Conservation (phyloP, 2,888 invertebrate genomes). For the Augochlorella aurata region DNA sequence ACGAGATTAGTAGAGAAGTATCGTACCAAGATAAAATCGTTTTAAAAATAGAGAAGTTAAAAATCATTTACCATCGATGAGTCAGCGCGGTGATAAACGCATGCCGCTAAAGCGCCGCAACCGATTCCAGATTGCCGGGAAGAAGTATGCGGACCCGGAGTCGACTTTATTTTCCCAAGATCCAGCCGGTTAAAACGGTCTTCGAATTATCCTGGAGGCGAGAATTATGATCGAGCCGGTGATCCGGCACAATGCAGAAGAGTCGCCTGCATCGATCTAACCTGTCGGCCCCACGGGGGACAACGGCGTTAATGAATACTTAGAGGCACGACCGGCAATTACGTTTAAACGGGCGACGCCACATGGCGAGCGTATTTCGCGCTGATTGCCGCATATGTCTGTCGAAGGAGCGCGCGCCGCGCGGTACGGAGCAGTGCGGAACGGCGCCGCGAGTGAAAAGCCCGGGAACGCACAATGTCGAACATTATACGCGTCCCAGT, state of each 20-base stretch:
- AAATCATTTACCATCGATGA: no score
- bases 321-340: constrained; percentile 36
- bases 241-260: constrained; percentile 45
- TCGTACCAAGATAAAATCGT: no score
- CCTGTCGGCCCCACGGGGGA: constrained; percentile 41
- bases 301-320: constrained; percentile 69
- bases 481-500: constrained; percentile 60
- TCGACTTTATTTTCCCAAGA: constrained; percentile 16
- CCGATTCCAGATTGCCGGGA: not conserved
- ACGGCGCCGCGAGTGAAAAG: constrained; percentile 2
- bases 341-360: constrained; percentile 48
- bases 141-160: not conserved
- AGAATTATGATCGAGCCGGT: constrained; percentile 45
- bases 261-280: constrained; percentile 43
- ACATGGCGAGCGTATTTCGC: constrained; percentile 57
- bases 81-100: no score
- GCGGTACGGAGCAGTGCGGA: not conserved
- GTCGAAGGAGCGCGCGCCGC: not conserved
- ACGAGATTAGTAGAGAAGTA: no score
- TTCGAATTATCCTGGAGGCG: constrained; percentile 29
- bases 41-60: no score
- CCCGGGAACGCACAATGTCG: constrained; percentile 51
- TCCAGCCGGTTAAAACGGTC: constrained; percentile 2
- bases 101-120: no score
- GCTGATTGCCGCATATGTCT: constrained; percentile 46